Evolutionary conservation across 2,113 vertebrate species (phyloP).

Genomic region (Alaudala cheleensis): DNA sequence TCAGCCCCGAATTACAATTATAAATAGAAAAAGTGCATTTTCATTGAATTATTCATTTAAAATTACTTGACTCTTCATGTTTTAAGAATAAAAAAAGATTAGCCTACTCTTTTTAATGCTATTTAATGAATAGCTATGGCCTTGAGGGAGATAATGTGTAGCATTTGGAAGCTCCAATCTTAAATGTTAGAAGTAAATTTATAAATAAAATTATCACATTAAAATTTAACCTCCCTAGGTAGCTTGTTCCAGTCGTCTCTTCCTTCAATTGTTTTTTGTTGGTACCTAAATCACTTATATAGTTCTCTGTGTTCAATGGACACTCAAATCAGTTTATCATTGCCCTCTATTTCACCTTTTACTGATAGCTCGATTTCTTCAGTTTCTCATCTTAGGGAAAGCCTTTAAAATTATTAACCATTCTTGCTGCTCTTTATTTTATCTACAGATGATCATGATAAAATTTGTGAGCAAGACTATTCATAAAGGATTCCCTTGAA

Average conservation of each 20-base stretch:
- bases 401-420: not conserved
- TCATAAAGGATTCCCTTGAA: not conserved
- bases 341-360: not conserved
- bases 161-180: not conserved
- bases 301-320: not conserved
- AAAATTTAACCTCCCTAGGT: not conserved
- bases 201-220: conserved; percentile 7
- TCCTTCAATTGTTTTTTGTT: not conserved
- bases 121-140: not conserved
- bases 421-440: not conserved
- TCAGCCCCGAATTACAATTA: not conserved
- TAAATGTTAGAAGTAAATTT: not conserved
- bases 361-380: not conserved
- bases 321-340: not conserved
- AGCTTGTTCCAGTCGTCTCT: not conserved
- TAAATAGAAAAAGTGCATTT: not conserved
- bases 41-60: conserved; percentile 45
- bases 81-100: conserved; percentile 13
- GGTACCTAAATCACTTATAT: not conserved
- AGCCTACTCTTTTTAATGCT: not conserved
- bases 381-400: not conserved
- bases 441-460: not conserved
- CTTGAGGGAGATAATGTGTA: not conserved
- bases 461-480: not conserved
- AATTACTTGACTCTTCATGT: not conserved